Percentiles rank a stretch among this genome's conserved stretches.
Evolutionary conservation across 2,113 vertebrate genomes (phyloP).

Genomic region (Corythoichthys haematopterus): DNA sequence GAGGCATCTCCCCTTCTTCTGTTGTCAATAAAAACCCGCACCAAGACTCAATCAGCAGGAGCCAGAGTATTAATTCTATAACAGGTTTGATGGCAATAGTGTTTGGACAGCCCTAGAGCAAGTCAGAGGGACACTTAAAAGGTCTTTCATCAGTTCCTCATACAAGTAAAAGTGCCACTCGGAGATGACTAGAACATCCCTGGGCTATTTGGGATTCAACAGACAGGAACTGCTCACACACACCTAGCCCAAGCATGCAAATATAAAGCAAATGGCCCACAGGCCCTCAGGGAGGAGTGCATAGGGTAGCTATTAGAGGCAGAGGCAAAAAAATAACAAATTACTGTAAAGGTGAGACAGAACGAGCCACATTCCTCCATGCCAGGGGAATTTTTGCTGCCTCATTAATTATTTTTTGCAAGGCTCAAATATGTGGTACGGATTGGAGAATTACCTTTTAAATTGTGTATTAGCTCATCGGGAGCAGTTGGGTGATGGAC

Average conservation of each 20-base stretch:
- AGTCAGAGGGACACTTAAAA: slow-evolving; percentile 26
- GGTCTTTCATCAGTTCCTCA: slow-evolving; percentile 29
- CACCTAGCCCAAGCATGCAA: slow-evolving; percentile 69
- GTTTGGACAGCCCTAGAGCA: slow-evolving; percentile 44
- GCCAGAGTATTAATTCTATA: slow-evolving; percentile 39
- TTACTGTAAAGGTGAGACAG: slow-evolving; percentile 30
- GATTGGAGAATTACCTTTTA: slow-evolving; percentile 1
- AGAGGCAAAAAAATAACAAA: slow-evolving; percentile 25
- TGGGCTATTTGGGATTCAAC: slow-evolving; percentile 58
- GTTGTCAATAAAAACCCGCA: slow-evolving; percentile 23
- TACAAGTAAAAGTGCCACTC: slow-evolving; percentile 26
- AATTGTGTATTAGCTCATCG: no score
- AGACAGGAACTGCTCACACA: slow-evolving; percentile 51
- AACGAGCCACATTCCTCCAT: slow-evolving; percentile 40
- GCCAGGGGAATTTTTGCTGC: slow-evolving; percentile 25
- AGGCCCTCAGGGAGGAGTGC: slow-evolving; percentile 33
- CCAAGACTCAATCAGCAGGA: slow-evolving; percentile 18
- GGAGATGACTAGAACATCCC: slow-evolving; percentile 37
- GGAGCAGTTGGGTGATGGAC: no score
- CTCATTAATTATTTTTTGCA: background rate
- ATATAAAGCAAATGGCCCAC: slow-evolving; percentile 44
- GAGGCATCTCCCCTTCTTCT: slow-evolving; percentile 9
- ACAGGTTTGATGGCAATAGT: slow-evolving; percentile 33
- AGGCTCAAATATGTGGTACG: slow-evolving; percentile 30
- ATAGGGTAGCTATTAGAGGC: slow-evolving; percentile 50